These are phyloP conservation scores for Chrysina gloriosa DNA, from an alignment of 2,888 invertebrate species.

Conservation along the genomic window DNA sequence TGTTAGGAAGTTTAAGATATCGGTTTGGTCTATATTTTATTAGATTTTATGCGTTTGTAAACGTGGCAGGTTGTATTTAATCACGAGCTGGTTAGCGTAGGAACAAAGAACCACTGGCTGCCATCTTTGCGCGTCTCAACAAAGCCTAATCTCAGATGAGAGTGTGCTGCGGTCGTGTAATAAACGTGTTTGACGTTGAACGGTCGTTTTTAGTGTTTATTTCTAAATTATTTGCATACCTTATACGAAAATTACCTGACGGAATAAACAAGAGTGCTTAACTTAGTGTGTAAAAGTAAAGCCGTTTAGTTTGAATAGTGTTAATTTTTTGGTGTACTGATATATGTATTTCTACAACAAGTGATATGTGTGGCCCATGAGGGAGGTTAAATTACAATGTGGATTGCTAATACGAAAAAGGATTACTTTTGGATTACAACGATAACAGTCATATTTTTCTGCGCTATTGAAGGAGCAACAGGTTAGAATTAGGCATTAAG, in stretches of 20 bases:
- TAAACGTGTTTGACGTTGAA: slow-evolving; percentile 42
- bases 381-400: slow-evolving; percentile 70
- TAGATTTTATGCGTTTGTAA: background rate
- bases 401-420: slow-evolving; percentile 76
- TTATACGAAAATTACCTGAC: slow-evolving; percentile 42
- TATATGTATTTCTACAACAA: slow-evolving; percentile 11
- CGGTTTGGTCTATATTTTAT: background rate
- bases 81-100: slow-evolving; percentile 54
- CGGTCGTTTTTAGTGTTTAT: slow-evolving; percentile 31
- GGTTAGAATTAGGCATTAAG: slow-evolving; percentile 69
- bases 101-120: slow-evolving; percentile 57
- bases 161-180: slow-evolving; percentile 48
- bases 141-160: slow-evolving; percentile 55
- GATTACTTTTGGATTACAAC: slow-evolving; percentile 76
- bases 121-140: slow-evolving; percentile 62
- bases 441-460: slow-evolving; percentile 55
- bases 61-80: slow-evolving; percentile 13
- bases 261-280: slow-evolving; percentile 53
- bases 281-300: slow-evolving; percentile 55
- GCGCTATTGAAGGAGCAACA: slow-evolving; percentile 67
- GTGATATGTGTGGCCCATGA: slow-evolving; percentile 62
- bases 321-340: slow-evolving; percentile 48
- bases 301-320: slow-evolving; percentile 52
- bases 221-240: slow-evolving; percentile 11
- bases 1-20: background rate